Evolutionary conservation across 2,888 invertebrate species (phyloP), one percentile per base, ranked within the genome.

Genomic region (Epinotia ramella): DNA sequence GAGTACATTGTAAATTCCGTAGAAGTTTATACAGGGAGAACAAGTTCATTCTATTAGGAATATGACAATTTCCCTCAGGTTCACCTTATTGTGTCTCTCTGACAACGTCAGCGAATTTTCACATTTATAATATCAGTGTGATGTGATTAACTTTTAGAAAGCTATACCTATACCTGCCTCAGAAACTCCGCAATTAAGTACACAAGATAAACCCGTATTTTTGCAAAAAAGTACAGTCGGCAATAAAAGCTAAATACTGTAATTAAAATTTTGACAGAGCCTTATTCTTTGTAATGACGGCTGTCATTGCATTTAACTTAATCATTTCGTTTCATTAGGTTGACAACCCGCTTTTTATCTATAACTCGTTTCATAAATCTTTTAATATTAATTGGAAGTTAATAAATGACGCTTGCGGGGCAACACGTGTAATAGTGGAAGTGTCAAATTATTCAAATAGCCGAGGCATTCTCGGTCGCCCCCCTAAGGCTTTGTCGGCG

Each of bases 371-470:
- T 33, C 33, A 60, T 28, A 16, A 60, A 16, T 16, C 16, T 62
- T 13, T 65, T 6, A 24, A 28, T 66, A 44, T 67, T 33, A 67
- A 49, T 53, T 18, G n/a, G 56, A 56, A 18, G 18, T 59, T 24
- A 69, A 59, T 69, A 60, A 59, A 20, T 69, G 59, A 60, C 44
- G 59, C 24, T 60, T 68, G 57, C 44, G 56, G 59, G 46, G 46
- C 59, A 69, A 57, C 62, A 62, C 44, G 69, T 46, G 69, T 69
- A 69, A 69, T 24, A 69, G 69, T 69, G 69, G 69, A 60, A 69
- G 69, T 69, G 59, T 69, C 69, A 69, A 69, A 69, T 69, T 69
- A 69, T 69, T 69, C 69, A 69, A 69, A 69, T 60, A 60, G 46
- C 33, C 62, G 33, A 9, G 28, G 33, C n/a, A 33, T 33, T 28